phyloP scores from a whole-genome alignment of 2,888 invertebrate species.

The Aleiodes alternator region DNA sequence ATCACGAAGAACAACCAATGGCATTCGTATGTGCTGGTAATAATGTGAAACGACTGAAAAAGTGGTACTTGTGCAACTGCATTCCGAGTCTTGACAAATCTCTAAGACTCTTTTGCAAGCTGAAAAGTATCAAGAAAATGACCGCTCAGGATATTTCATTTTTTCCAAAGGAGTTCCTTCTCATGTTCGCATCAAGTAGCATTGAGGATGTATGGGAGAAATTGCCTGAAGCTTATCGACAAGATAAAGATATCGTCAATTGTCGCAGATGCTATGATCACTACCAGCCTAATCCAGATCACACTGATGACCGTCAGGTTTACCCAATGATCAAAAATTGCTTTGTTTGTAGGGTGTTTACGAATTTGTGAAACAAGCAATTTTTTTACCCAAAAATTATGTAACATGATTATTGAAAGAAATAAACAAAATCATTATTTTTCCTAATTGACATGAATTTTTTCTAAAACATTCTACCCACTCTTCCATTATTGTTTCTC shows the following conservation, averaged over 20 bases:
- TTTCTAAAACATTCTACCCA: neutral
- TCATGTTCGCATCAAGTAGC: too few species aligned
- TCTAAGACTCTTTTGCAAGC: too few species aligned
- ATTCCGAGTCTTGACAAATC: too few species aligned
- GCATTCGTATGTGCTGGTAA: neutral
- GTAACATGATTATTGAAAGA: too few species aligned
- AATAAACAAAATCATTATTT: too few species aligned
- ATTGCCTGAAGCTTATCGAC: neutral
- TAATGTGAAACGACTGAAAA: conserved; percentile 3
- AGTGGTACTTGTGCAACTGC: neutral
- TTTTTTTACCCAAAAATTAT: too few species aligned
- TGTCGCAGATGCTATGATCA: conserved; percentile 7
- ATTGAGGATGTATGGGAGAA: neutral
- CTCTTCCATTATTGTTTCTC: too few species aligned
- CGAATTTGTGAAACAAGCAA: neutral
- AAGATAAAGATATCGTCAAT: too few species aligned
- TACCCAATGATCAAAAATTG: neutral
- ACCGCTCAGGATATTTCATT: too few species aligned
- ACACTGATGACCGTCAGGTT: neutral
- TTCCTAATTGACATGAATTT: too few species aligned
- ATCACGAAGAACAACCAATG: neutral
- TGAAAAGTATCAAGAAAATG: too few species aligned
- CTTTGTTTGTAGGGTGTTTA: neutral
- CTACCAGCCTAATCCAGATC: neutral
- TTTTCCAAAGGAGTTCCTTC: too few species aligned